These are phyloP conservation scores for Aptenodytes forsteri DNA, from an alignment of 2,113 vertebrate genomes.

Conservation along the genomic window DNA sequence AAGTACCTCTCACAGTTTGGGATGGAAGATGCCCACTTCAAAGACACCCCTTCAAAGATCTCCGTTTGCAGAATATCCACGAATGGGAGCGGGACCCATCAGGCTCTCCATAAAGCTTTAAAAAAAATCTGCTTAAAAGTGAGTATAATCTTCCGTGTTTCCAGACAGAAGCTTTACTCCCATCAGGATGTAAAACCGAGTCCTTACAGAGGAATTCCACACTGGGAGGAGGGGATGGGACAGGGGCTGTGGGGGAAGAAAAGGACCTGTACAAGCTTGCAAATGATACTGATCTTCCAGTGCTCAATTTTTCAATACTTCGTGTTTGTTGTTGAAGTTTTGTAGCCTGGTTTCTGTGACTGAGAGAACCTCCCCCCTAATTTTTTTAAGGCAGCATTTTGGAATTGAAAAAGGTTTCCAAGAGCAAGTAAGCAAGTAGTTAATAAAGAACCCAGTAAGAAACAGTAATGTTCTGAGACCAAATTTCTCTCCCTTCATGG, in stretches of 20 bases:
- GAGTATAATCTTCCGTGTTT: not conserved
- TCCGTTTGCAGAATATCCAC: not conserved
- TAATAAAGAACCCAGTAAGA: not conserved
- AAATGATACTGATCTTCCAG: not conserved
- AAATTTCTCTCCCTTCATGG: not conserved
- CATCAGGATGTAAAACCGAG: not conserved
- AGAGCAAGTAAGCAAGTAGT: not conserved
- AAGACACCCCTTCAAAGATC: not conserved
- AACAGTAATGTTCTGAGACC: not conserved
- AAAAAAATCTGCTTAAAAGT: not conserved
- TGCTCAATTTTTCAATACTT: not conserved
- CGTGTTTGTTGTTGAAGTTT: not conserved
- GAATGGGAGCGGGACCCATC: not conserved
- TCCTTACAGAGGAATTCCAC: not conserved
- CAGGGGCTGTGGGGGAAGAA: not conserved
- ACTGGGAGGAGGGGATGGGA: not conserved
- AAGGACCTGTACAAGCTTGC: not conserved
- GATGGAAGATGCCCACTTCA: not conserved
- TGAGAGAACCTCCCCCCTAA: not conserved
- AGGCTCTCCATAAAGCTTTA: not conserved
- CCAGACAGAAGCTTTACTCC: not conserved
- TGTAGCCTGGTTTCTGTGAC: not conserved
- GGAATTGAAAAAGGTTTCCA: not conserved
- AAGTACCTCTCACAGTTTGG: not conserved
- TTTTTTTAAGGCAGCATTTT: not conserved